phyloP scores from a whole-genome alignment of 2,888 invertebrate species.

The Agrilus cyanescens region DNA sequence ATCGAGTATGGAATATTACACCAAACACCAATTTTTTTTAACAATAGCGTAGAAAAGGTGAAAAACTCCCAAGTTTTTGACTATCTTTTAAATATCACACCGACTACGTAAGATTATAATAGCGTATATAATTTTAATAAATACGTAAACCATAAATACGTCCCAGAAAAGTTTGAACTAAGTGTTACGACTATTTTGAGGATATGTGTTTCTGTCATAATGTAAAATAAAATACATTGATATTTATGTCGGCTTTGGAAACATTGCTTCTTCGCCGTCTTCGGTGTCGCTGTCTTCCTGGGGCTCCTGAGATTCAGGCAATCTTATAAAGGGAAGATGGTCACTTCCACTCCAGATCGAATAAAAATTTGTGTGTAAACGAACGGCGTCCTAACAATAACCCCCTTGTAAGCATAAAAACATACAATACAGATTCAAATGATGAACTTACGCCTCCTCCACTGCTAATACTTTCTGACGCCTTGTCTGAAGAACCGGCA shows the following conservation, averaged over 20 bases:
- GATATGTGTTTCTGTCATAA: neutral
- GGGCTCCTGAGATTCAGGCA: constrained; percentile 37
- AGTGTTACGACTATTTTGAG: neutral
- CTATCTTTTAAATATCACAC: no score
- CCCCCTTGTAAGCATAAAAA: neutral
- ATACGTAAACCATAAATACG: neutral
- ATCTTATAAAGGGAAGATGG: constrained; percentile 35
- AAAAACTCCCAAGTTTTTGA: no score
- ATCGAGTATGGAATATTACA: no score
- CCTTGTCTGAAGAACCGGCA: constrained; percentile 37
- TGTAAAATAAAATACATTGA: constrained; percentile 2
- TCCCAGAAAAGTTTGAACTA: neutral
- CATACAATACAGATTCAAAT: neutral
- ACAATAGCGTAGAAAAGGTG: no score
- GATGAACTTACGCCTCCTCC: constrained; percentile 29
- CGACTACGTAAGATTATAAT: no score
- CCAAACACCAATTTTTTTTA: no score
- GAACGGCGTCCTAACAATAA: constrained; percentile 28
- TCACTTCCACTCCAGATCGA: constrained; percentile 40
- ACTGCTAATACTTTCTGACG: constrained; percentile 36
- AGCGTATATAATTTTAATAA: neutral
- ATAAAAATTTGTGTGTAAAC: constrained; percentile 34
- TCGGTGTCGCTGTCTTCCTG: constrained; percentile 36
- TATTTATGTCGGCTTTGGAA: constrained; percentile 31
- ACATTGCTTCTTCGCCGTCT: constrained; percentile 26